phyloP scores from a whole-genome alignment of 2,888 invertebrate genomes.

The Oxycera nigricornis region DNA sequence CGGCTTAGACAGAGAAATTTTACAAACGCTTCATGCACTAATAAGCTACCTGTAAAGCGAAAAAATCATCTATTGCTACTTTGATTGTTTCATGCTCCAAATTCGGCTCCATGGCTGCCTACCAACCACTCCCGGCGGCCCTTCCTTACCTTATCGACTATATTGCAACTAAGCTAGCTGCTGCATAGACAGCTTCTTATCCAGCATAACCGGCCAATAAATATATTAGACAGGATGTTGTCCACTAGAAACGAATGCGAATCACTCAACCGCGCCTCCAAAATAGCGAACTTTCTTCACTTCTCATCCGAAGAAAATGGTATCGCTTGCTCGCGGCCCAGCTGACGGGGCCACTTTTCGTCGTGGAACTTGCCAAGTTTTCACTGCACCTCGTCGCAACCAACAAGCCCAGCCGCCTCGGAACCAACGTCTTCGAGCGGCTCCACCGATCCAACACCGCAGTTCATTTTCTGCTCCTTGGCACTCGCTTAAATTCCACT shows the following conservation, averaged over 20 bases:
- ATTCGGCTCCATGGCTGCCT: neutral
- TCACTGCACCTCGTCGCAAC: constrained; percentile 9
- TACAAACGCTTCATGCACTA: constrained; percentile 25
- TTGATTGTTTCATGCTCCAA: neutral
- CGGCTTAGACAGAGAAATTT: neutral
- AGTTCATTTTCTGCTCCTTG: constrained; percentile 16
- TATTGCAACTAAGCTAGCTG: neutral
- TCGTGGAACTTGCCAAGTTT: constrained; percentile 27
- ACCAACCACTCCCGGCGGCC: neutral
- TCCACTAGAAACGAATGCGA: neutral
- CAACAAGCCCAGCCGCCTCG: neutral
- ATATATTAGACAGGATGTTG: too few species aligned
- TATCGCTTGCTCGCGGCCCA: neutral
- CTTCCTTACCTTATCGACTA: neutral
- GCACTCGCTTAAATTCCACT: constrained; percentile 3
- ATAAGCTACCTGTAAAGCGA: neutral
- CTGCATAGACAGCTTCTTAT: too few species aligned
- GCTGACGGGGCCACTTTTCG: constrained; percentile 18
- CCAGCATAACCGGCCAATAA: too few species aligned
- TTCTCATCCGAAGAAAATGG: neutral
- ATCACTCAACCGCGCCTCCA: neutral
- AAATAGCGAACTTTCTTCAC: constrained; percentile 8
- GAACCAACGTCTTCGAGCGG: neutral
- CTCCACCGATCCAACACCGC: constrained; percentile 5
- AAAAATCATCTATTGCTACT: constrained; percentile 7